A percentile compares a stretch with the other conserved stretches of the same genome.
Evolutionary conservation across 2,797 vertebrate genomes (phyloP).

Genomic region (Karalla daura): DNA sequence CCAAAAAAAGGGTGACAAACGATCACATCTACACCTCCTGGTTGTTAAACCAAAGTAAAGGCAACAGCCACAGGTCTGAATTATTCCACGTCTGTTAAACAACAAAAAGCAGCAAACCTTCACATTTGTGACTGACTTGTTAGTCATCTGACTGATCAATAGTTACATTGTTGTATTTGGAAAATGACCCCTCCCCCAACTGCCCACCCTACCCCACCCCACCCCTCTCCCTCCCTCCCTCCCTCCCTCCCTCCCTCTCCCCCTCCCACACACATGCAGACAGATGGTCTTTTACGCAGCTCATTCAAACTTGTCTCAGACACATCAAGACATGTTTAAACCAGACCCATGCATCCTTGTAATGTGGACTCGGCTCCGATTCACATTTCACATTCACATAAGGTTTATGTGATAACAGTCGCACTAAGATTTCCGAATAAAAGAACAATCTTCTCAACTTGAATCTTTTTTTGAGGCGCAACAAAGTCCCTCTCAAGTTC

Average conservation of each 20-base stretch:
- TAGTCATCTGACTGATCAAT: slow-evolving; percentile 15
- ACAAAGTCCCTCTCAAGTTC: neutral
- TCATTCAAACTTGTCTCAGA: slow-evolving; percentile 42
- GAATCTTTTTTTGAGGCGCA: neutral
- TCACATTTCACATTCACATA: neutral
- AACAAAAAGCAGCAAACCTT: neutral
- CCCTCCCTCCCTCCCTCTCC: slow-evolving; percentile 4
- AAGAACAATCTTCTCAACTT: neutral
- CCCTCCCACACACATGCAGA: slow-evolving; percentile 2
- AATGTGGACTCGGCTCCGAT: neutral
- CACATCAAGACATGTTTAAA: slow-evolving; percentile 16
- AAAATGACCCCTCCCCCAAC: neutral
- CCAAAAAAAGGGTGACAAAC: neutral
- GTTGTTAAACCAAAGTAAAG: neutral
- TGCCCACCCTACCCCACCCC: neutral
- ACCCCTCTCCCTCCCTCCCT: neutral
- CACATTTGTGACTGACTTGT: neutral
- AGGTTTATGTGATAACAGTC: neutral
- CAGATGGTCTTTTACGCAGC: slow-evolving; percentile 55
- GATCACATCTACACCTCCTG: neutral
- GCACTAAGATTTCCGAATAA: neutral
- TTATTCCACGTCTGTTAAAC: neutral
- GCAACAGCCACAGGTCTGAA: neutral
- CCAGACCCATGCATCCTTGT: neutral
- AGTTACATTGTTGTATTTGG: neutral